These are phyloP conservation scores for Fragum whitleyi DNA, from an alignment of 2,888 invertebrate genomes.

Conservation along the genomic window DNA sequence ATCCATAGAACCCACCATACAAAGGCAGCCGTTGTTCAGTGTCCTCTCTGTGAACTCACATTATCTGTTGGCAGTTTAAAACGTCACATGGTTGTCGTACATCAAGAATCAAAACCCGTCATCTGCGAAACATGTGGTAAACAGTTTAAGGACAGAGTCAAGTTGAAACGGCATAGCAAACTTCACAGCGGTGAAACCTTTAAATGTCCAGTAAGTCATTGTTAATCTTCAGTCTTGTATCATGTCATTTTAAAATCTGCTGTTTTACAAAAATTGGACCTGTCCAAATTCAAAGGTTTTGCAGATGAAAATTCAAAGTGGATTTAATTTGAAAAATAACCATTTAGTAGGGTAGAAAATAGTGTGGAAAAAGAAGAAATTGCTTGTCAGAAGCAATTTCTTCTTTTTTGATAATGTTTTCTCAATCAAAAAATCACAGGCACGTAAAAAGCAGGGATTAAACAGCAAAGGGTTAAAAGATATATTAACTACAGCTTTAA, in stretches of 20 bases:
- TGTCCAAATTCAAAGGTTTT: no score
- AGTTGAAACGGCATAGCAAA: conserved; percentile 5
- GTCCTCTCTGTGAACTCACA: background rate
- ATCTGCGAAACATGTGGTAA: conserved; percentile 31
- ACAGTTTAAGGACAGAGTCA: conserved; percentile 17
- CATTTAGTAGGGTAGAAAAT: no score
- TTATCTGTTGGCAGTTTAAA: conserved; percentile 1
- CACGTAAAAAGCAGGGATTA: no score
- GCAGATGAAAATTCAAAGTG: no score
- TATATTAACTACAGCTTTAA: no score
- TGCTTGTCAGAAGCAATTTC: background rate
- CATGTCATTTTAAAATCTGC: no score
- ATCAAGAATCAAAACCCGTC: conserved; percentile 3
- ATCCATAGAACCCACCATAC: background rate
- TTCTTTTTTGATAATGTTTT: no score
- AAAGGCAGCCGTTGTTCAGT: background rate
- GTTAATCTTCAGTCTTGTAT: background rate
- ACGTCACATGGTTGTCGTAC: conserved; percentile 21
- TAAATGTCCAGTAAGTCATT: conserved; percentile 1
- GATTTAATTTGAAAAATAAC: no score
- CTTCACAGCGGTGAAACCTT: conserved; percentile 2
- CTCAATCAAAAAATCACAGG: no score
- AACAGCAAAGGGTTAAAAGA: no score
- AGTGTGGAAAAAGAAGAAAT: no score
- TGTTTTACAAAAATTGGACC: no score